Base-by-base conservation (phyloP, 2,113 vertebrate genomes). In the Corythaixoides concolor region DNA sequence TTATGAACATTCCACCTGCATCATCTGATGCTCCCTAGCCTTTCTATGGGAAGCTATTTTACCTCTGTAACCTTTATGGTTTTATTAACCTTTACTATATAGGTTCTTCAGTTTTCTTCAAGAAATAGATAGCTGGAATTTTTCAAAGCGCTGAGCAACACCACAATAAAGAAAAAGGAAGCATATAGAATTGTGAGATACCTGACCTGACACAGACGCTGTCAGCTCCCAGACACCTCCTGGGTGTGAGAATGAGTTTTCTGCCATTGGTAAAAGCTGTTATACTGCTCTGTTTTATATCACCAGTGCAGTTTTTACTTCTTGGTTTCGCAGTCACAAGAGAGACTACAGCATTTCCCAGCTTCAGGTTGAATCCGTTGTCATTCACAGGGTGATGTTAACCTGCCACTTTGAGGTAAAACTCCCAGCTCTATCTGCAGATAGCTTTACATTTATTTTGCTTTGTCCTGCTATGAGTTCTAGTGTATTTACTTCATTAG, bases 231-330 rank as follows among this genome's bases (percentile, higher is more conserved):
- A 91, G 70, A 88, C 67, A 93, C 70, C 43, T 88, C 55, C 78
- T 73, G 63, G 12, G 59, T 66, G 67, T 75, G 58, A 89, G 58
- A 96, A 90, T 85, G 37, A 95, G 37, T 89, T 94, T 94, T 91
- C 58, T 93, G 49, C 62, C 70, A 85, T 49, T 2, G 0, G 58
- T 90, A 85, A 94, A 94, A 87, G 43, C 62, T 96, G 63, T 89
- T 85, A 85, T 45, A 79, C 43, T 73, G 50, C 13, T 21, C 32
- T 82, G 17, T 26, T 88, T 88, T 80, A 12, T 85, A 89, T 18
- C 75, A 94, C 47, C 52, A 87, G 28, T 53, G 69, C 22, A 76
- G 33, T 32, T 78, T 93, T 91, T 72, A 55, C 39, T 78, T 92
- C 66, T 69, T 49, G 27, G 70, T 53, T 76, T 91, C 77, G 35